These are phyloP conservation scores for Macropodus opercularis DNA, from an alignment of 2,797 vertebrate species.

Conservation along the genomic window DNA sequence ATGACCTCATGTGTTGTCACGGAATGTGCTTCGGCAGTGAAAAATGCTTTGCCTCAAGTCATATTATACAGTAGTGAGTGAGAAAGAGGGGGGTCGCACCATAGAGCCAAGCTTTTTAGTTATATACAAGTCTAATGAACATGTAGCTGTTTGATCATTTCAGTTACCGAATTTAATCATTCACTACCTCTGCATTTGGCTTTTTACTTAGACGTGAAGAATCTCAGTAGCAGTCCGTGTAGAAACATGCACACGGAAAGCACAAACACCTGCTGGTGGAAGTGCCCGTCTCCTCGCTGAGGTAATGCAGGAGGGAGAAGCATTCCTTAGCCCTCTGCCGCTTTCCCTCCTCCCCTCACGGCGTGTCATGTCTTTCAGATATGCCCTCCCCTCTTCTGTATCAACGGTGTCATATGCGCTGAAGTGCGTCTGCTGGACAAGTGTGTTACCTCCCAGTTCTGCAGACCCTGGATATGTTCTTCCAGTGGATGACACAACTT, in stretches of 20 bases:
- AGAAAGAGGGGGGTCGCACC: conserved; percentile 10
- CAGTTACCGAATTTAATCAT: background rate
- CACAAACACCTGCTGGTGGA: conserved; percentile 69
- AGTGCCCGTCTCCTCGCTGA: conserved; percentile 50
- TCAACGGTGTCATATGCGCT: background rate
- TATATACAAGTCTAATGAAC: conserved; percentile 1
- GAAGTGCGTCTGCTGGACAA: conserved; percentile 11
- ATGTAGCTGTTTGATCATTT: conserved; percentile 9
- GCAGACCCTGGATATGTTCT: conserved; percentile 13
- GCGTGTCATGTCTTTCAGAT: conserved; percentile 35
- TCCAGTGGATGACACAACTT: conserved; percentile 30
- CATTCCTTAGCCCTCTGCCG: conserved; percentile 57
- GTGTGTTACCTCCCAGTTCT: background rate
- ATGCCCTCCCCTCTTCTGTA: conserved; percentile 30
- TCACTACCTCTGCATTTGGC: background rate
- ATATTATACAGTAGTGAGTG: conserved; percentile 32
- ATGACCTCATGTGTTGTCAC: conserved; percentile 68
- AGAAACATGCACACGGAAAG: conserved; percentile 11
- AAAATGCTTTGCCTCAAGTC: conserved; percentile 53
- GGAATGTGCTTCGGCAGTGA: conserved; percentile 70
- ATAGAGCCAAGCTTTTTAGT: conserved; percentile 13
- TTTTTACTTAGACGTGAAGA: background rate
- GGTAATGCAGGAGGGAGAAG: conserved; percentile 73
- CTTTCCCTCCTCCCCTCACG: conserved; percentile 62
- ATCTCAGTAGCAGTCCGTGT: background rate